Conservation (phyloP, 2,113 vertebrate genomes). For the Diglossa brunneiventris region DNA sequence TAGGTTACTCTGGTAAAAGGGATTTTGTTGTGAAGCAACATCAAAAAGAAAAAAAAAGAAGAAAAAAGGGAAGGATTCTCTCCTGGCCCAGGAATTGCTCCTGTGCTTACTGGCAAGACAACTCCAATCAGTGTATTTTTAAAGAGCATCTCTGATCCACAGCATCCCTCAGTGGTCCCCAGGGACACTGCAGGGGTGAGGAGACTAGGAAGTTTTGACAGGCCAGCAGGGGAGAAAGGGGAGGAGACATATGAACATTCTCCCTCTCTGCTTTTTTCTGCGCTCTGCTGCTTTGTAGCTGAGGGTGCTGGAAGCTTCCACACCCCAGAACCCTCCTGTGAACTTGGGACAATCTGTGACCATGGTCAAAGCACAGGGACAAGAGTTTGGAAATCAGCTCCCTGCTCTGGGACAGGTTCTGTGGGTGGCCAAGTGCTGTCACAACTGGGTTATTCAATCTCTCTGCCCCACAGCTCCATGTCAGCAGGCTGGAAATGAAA, state of each 20-base stretch:
- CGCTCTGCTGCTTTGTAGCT: background rate
- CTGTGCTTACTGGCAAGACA: background rate
- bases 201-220: background rate
- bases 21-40: conserved; percentile 28
- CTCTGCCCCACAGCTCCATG: background rate
- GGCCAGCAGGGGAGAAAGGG: background rate
- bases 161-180: conserved; percentile 45
- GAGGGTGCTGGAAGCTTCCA: background rate
- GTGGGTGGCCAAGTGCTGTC: background rate
- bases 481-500: background rate
- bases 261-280: background rate
- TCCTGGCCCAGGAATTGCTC: background rate
- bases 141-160: conserved; percentile 13
- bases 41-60: background rate
- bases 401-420: background rate
- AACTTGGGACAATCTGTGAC: background rate
- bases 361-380: fast-evolving
- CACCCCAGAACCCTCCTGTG: background rate
- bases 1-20: conserved; percentile 34
- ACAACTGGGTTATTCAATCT: background rate
- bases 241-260: background rate
- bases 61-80: background rate
- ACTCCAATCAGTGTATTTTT: background rate
- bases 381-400: background rate
- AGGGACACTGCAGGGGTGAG: background rate